These are phyloP conservation scores for Neocrepidodera transversa DNA, from an alignment of 2,888 invertebrate species.

Conservation along the genomic window DNA sequence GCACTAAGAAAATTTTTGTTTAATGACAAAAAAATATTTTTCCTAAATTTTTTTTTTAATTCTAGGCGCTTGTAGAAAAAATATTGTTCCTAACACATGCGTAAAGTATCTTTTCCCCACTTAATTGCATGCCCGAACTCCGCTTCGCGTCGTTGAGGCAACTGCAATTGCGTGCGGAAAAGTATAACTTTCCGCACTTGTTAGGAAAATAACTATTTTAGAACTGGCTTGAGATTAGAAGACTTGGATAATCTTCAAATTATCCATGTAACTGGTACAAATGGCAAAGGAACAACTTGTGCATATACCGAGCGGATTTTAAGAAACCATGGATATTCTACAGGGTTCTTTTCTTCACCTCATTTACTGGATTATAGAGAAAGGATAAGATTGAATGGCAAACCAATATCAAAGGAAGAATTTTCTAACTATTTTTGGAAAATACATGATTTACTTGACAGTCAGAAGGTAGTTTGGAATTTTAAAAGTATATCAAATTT, in stretches of 20 bases:
- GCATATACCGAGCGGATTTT: conserved; percentile 91
- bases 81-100: too few relatives aligned
- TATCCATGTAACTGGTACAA: conserved; percentile 96
- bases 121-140: too few relatives aligned
- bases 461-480: conserved; percentile 62
- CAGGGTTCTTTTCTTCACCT: conserved; percentile 96
- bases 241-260: conserved; percentile 79
- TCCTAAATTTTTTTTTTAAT: too few relatives aligned
- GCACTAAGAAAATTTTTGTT: too few relatives aligned
- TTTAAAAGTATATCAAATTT: too few relatives aligned
- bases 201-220: conserved; percentile 48
- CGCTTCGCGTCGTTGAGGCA: too few relatives aligned
- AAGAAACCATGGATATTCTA: conserved; percentile 80
- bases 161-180: too few relatives aligned
- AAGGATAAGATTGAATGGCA: conserved; percentile 87
- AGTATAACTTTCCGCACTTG: too few relatives aligned
- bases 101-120: too few relatives aligned
- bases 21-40: too few relatives aligned
- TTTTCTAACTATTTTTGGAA: conserved; percentile 86
- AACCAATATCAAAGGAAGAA: conserved; percentile 72
- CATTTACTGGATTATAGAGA: conserved; percentile 93
- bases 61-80: too few relatives aligned
- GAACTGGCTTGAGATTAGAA: conserved; percentile 70
- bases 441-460: conserved; percentile 72
- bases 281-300: conserved; percentile 97